Percentiles rank a stretch among this genome's conserved stretches.
Evolutionary conservation across 2,113 vertebrate species (phyloP).

Genomic region (Callithrix jacchus): DNA sequence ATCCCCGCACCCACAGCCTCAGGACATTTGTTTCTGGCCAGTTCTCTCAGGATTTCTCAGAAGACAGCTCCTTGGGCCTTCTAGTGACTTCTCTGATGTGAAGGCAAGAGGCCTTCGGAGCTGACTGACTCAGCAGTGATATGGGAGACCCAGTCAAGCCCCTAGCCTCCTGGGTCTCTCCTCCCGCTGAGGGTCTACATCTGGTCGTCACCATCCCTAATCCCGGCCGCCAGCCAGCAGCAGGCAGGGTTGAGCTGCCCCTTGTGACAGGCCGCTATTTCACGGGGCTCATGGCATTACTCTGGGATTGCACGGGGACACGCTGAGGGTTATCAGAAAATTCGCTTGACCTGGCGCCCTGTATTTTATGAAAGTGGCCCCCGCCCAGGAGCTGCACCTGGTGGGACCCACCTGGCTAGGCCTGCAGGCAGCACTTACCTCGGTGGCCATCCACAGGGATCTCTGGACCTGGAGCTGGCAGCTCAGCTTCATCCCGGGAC

Average conservation of each 20-base stretch:
- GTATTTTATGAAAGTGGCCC: too few relatives aligned
- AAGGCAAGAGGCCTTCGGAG: not conserved
- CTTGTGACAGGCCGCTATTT: not conserved
- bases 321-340: not conserved
- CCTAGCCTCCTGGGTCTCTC: not conserved
- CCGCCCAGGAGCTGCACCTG: rapidly evolving
- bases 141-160: not conserved
- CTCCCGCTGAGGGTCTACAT: not conserved
- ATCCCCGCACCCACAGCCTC: rapidly evolving
- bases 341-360: not conserved
- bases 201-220: not conserved
- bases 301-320: too few relatives aligned
- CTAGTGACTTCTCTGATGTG: not conserved
- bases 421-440: constrained; percentile 82
- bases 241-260: rapidly evolving
- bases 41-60: not conserved
- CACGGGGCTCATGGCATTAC: not conserved
- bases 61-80: not conserved
- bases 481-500: constrained; percentile 91
- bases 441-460: constrained; percentile 93
- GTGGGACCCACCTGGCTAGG: rapidly evolving
- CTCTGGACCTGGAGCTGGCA: constrained; percentile 93
- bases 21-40: not conserved
- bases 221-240: rapidly evolving
- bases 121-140: rapidly evolving